Conservation (phyloP, 2,113 vertebrate genomes). For the Anguilla japonica region DNA sequence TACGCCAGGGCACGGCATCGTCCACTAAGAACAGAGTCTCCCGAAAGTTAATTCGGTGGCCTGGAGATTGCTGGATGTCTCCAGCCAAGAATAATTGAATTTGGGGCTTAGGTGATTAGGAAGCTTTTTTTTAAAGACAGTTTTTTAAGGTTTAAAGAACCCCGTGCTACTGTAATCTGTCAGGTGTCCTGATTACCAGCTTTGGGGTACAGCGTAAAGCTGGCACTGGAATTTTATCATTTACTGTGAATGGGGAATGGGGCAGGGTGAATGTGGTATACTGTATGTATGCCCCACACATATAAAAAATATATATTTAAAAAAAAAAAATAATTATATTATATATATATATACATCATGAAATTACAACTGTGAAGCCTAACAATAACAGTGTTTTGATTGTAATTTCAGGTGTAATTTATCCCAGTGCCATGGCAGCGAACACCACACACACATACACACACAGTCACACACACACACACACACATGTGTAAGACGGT, state of each 20-base stretch:
- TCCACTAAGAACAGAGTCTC: slow-evolving; percentile 39
- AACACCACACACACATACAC: slow-evolving; percentile 24
- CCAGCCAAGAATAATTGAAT: slow-evolving; percentile 49
- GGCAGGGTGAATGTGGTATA: not conserved
- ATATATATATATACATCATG: not conserved
- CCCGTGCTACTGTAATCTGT: not conserved
- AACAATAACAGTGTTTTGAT: slow-evolving; percentile 21
- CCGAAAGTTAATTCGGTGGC: slow-evolving; percentile 41
- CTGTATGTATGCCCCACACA: not conserved
- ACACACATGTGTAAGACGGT: slow-evolving; percentile 37
- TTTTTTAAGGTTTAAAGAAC: slow-evolving; percentile 21
- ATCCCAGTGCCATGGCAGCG: slow-evolving; percentile 25
- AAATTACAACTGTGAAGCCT: not conserved
- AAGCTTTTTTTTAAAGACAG: slow-evolving; percentile 37
- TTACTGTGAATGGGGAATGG: not conserved
- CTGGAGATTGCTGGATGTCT: slow-evolving; percentile 44
- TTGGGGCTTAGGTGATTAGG: slow-evolving; percentile 49
- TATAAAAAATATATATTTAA: too few relatives aligned
- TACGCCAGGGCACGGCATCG: slow-evolving; percentile 35
- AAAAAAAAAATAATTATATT: not conserved
- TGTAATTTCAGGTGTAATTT: slow-evolving; percentile 26
- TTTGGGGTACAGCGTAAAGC: not conserved
- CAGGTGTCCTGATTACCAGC: slow-evolving; percentile 30
- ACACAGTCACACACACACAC: not conserved
- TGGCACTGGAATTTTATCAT: slow-evolving; percentile 1